These are phyloP conservation scores for Centropus bengalensis DNA, from an alignment of 2,113 vertebrate species.

Conservation along the genomic window DNA sequence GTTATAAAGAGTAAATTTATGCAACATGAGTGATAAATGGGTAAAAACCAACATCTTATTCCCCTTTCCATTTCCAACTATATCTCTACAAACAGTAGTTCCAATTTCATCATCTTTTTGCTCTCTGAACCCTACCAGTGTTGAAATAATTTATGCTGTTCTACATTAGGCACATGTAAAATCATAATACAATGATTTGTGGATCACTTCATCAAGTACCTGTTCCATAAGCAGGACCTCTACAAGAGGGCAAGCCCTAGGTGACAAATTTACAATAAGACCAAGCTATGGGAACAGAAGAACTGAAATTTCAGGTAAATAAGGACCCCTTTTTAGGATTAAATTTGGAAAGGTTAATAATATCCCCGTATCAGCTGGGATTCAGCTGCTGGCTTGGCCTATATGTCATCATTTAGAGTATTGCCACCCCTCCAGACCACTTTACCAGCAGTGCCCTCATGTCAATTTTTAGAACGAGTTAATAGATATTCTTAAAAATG, in stretches of 20 bases:
- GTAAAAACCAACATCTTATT: not conserved
- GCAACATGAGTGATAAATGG: not conserved
- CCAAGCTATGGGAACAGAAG: not conserved
- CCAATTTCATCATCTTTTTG: not conserved
- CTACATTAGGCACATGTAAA: not conserved
- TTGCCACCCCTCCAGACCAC: not conserved
- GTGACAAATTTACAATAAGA: not conserved
- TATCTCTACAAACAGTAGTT: not conserved
- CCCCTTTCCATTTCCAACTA: not conserved
- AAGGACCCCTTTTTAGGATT: not conserved
- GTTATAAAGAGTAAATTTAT: not conserved
- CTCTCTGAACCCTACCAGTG: not conserved
- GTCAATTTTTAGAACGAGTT: not conserved
- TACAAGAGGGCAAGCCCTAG: not conserved
- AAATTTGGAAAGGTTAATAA: not conserved
- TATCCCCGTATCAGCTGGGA: not conserved
- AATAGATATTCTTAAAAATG: not conserved
- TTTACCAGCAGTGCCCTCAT: not conserved
- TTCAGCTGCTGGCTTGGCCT: not conserved
- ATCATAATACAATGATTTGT: not conserved
- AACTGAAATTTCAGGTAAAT: not conserved
- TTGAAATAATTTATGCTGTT: not conserved
- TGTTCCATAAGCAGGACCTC: not conserved
- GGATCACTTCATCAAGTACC: not conserved
- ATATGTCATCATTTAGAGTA: not conserved